Base-by-base conservation (phyloP, 2,797 vertebrate species). In the Silurus lanzhouensis region DNA sequence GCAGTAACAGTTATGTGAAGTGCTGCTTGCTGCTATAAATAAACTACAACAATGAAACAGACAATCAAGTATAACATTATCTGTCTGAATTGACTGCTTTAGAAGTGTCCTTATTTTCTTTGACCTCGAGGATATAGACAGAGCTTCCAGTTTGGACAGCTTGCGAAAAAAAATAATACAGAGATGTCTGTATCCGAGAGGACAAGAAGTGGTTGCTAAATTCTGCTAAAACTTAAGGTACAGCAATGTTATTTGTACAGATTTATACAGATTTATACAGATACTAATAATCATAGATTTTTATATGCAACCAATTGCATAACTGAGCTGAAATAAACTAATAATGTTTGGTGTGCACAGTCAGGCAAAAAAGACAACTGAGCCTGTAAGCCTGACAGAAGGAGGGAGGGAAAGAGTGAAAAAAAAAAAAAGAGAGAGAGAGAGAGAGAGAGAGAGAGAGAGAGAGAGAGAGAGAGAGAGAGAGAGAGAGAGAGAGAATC, bases 1-100 rank as follows among this genome's bases (percentile, higher is more conserved):
- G 75, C 81, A 70, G 81, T 88, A 88, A 91, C 84, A 92, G 82
- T 78, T 87, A 91, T 91, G 92, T 89, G 90, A 91, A 91, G 91
- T 81, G 58, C 31, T 87, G 67, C 72, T 78, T 81, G 60, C 52
- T 55, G 38, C 68, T 71, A 76, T 20, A 77, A 84, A 90, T 81
- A 79, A 86, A 75, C 79, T 78, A 52, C 13, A 78, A 83, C 74
- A 80, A 79, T 44, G 84, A 82, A 63, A 63, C 15, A 66, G 52
- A 82, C 64, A 83, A 75, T 75, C 60, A 81, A 81, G 58, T 60
- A 46, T 46, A 22, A 74, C 15, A 74, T 27, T 83, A 52, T 52
- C 27, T 67, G 52, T 78, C 63, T 79, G 27, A 79, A 70, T 5
- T 61, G 22, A 58, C 14, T 77, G 72, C 55, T 84, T 84, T 68